Evolutionary conservation across 2,888 invertebrate species (phyloP).

Genomic region (Machimus atricapillus): DNA sequence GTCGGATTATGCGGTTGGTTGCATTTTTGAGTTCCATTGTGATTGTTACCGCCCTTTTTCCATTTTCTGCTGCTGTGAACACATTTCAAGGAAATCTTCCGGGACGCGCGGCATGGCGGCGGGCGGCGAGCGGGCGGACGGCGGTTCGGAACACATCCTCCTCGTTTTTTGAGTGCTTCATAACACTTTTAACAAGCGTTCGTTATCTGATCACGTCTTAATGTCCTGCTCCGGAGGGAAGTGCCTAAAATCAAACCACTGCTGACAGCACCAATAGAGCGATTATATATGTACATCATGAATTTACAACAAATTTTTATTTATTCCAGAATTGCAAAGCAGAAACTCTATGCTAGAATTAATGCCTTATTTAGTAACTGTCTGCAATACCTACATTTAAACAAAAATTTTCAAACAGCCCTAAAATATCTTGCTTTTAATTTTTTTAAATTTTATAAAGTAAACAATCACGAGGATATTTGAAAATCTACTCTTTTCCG

Average conservation of each 20-base stretch:
- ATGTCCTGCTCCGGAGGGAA: neutral
- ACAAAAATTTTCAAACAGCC: too few relatives aligned
- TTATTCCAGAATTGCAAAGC: too few relatives aligned
- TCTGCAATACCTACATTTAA: too few relatives aligned
- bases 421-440: too few relatives aligned
- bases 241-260: neutral
- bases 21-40: slow-evolving; percentile 38
- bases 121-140: too few relatives aligned
- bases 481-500: too few relatives aligned
- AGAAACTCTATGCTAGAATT: too few relatives aligned
- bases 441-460: too few relatives aligned
- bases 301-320: neutral
- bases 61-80: slow-evolving; percentile 22
- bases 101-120: neutral
- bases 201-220: neutral
- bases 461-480: too few relatives aligned
- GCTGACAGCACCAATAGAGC: neutral
- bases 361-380: too few relatives aligned
- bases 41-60: slow-evolving; percentile 23
- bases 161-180: too few relatives aligned
- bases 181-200: neutral
- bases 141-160: neutral
- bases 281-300: too few relatives aligned
- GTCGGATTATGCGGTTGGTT: slow-evolving; percentile 42
- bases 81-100: slow-evolving; percentile 14